phyloP scores from a whole-genome alignment of 2,113 vertebrate species.

The Centropus unirufus region DNA sequence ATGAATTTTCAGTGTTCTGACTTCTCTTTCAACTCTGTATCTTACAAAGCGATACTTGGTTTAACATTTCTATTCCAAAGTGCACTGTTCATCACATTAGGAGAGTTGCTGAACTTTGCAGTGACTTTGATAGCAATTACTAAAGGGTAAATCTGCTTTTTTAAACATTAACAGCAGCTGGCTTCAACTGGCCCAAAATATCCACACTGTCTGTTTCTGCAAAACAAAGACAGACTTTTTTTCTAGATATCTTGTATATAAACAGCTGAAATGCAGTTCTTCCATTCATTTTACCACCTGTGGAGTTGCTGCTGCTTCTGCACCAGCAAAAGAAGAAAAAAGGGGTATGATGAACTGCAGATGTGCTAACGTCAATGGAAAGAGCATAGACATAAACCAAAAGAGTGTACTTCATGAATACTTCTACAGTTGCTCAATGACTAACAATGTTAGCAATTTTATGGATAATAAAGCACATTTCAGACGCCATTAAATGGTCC shows the following conservation, averaged over 20 bases:
- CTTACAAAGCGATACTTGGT: not conserved
- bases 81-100: not conserved
- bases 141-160: not conserved
- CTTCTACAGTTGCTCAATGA: not conserved
- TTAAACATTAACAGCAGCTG: not conserved
- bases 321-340: not conserved
- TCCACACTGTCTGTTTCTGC: not conserved
- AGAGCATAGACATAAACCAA: not conserved
- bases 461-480: not conserved
- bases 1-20: not conserved
- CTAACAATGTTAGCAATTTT: not conserved
- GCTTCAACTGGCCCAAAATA: not conserved
- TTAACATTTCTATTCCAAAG: not conserved
- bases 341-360: not conserved
- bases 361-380: not conserved
- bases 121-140: not conserved
- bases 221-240: not conserved
- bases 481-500: not conserved
- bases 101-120: not conserved
- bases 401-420: not conserved
- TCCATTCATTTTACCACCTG: not conserved
- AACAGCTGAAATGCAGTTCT: not conserved
- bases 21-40: not conserved
- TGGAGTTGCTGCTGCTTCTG: not conserved
- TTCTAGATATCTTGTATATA: not conserved